Evolutionary conservation across 2,888 invertebrate species (phyloP), one percentile per base, ranked within the genome.

Genomic region (Meiosimyza decipiens): DNA sequence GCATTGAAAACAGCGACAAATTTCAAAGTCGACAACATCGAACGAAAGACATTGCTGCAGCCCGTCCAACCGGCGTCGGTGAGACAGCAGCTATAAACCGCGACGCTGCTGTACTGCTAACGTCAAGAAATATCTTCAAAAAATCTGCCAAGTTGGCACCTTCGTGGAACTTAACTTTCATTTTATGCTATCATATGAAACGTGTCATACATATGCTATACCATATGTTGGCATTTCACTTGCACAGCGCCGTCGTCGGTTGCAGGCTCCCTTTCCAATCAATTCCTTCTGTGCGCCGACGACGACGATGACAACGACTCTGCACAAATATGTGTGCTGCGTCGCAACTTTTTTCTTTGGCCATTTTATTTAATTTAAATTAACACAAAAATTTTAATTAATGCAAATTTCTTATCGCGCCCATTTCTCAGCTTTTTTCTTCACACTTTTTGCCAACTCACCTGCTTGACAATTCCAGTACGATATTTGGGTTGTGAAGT

Each of bases 111-210:
- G 54, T 72, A 62, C 65, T 52, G 69, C 62, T 47, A 50, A 71
- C 55, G n/a, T 16, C 62, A 33, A 52, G 72, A 60, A 59, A 49
- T 50, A 55, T 52, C 50, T 54, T 73, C 71, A 22, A 9, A 81
- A 84, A 86, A 85, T 85, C 82, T 85, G 85, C 85, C 86, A 86
- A 80, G 80, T 83, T 85, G 85, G 86, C 86, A 85, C 80, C 84
- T 83, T 82, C 80, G 76, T 82, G 81, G 79, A 84, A 84, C 28
- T 28, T 28, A 40, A 40, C 83, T 84, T 85, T 86, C 84, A 82
- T 81, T 84, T 81, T 77, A 78, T 60, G 68, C 73, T 73, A 18
- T 69, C 64, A 40, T 63, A 55, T 68, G 59, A 9, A 47, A 73
- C 74, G 67, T 63, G 62, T 71, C 63, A 77, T 49, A 74, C 67